These are phyloP conservation scores for Bubo bubo DNA, from an alignment of 2,113 vertebrate species.

Conservation along the genomic window DNA sequence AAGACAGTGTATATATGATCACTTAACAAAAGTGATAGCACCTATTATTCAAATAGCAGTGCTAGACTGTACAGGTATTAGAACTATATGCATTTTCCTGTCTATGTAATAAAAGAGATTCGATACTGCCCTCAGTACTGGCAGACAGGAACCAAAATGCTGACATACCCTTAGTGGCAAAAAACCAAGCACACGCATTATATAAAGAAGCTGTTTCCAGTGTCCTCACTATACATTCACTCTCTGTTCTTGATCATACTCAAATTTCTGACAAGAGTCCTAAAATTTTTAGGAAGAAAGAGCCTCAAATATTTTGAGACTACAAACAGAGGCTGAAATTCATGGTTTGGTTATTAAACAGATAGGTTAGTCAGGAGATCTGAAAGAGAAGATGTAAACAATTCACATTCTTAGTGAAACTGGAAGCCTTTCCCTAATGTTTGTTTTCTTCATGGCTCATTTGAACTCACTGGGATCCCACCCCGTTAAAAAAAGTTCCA, in stretches of 20 bases:
- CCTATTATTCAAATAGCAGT: neutral
- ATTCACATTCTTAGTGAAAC: neutral
- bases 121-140: neutral
- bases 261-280: neutral
- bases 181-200: accelerated
- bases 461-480: slow-evolving; percentile 5
- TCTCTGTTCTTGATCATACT: neutral
- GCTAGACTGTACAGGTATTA: neutral
- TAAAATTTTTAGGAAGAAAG: neutral
- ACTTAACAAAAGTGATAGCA: neutral
- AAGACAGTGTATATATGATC: neutral
- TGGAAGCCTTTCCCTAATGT: slow-evolving; percentile 2
- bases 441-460: neutral
- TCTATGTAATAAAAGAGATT: neutral
- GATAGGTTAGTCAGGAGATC: neutral
- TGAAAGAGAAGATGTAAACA: neutral
- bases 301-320: neutral
- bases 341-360: neutral
- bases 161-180: neutral
- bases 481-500: neutral
- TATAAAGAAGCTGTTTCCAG: neutral
- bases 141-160: neutral
- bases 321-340: neutral
- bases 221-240: neutral
- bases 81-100: neutral